Percentiles rank a stretch among this genome's conserved stretches.
Evolutionary conservation across 2,797 vertebrate genomes (phyloP).

Genomic region (Cynopterus sphinx): DNA sequence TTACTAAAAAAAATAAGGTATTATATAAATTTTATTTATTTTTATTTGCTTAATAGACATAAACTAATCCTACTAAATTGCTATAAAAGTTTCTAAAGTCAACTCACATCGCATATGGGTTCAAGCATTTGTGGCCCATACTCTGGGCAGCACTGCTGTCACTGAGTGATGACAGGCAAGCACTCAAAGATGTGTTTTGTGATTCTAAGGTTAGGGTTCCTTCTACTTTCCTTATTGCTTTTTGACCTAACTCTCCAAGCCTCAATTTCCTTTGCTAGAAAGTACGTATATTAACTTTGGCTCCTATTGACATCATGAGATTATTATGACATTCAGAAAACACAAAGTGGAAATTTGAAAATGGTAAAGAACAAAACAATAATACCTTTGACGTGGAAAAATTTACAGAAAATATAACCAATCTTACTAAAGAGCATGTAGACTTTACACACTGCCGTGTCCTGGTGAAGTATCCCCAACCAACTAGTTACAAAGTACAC

Average conservation of each 20-base stretch:
- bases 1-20: not conserved
- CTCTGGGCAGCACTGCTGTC: fast-evolving
- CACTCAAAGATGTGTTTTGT: not conserved
- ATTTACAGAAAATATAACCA: not conserved
- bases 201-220: too few species aligned
- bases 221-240: not conserved
- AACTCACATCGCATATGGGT: fast-evolving
- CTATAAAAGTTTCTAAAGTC: not conserved
- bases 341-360: not conserved
- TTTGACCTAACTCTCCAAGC: not conserved
- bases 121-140: too few species aligned
- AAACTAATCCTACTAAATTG: not conserved
- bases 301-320: not conserved
- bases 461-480: not conserved
- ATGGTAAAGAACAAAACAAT: not conserved
- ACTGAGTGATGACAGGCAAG: fast-evolving
- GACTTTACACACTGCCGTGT: not conserved
- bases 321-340: not conserved
- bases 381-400: not conserved
- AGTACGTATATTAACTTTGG: not conserved
- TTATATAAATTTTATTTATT: not conserved
- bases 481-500: not conserved
- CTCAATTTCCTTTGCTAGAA: not conserved
- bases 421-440: not conserved
- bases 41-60: not conserved